Evolutionary conservation across 1,140 invertebrate genomes (phyloP).

Genomic region (Monochamus saltuarius): DNA sequence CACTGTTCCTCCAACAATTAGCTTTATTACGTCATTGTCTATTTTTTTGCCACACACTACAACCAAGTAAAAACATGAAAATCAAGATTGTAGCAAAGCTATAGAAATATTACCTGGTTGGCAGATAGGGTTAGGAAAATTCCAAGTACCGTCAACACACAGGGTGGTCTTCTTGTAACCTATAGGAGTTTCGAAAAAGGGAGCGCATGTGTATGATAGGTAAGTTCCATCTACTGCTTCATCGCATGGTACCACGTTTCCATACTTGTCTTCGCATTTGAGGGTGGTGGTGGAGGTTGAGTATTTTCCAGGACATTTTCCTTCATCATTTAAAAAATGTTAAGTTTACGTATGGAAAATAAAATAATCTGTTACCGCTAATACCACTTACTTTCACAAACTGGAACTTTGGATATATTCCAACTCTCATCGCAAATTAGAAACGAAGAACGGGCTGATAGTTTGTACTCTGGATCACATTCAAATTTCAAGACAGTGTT

Average conservation of each 20-base stretch:
- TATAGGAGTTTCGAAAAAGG: conserved; percentile 4
- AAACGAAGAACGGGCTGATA: not conserved
- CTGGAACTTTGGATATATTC: not conserved
- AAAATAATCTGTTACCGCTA: too few species aligned
- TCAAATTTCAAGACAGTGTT: conserved; percentile 1
- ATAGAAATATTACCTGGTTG: conserved; percentile 5
- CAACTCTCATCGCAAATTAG: conserved; percentile 10
- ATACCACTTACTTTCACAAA: conserved; percentile 12
- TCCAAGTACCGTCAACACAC: conserved; percentile 12
- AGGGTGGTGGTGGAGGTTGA: conserved; percentile 6
- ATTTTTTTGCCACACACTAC: too few species aligned
- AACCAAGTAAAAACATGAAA: too few species aligned
- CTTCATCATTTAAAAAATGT: not conserved
- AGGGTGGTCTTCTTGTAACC: not conserved
- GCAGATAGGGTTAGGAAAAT: conserved; percentile 3
- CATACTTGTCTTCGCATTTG: conserved; percentile 7
- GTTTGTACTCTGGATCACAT: conserved; percentile 5
- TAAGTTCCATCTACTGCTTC: conserved; percentile 12
- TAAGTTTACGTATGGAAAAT: too few species aligned
- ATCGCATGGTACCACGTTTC: not conserved
- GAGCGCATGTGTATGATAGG: conserved; percentile 1
- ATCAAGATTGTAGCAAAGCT: too few species aligned
- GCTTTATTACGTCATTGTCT: too few species aligned
- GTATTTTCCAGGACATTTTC: not conserved
- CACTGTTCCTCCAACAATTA: too few species aligned